These are phyloP conservation scores for Mionectes olivaceus DNA, from an alignment of 2,797 vertebrate species.

Conservation along the genomic window DNA sequence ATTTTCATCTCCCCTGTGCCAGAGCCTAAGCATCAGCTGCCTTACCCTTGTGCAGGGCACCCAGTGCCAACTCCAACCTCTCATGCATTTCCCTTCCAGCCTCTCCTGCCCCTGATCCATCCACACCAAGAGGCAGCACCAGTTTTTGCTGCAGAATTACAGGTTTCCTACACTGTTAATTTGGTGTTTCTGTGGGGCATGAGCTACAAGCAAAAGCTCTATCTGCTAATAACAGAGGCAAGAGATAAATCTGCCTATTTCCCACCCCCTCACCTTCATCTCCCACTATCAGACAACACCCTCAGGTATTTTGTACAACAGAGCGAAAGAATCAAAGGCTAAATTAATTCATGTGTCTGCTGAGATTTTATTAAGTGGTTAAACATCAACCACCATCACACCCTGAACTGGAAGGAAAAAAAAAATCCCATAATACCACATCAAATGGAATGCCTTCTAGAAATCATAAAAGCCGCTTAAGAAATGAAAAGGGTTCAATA, in stretches of 20 bases:
- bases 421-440: slow-evolving; percentile 33
- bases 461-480: slow-evolving; percentile 19
- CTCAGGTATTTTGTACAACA: neutral
- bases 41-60: neutral
- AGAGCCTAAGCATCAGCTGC: neutral
- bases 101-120: neutral
- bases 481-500: neutral
- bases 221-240: neutral
- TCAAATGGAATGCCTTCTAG: slow-evolving; percentile 42
- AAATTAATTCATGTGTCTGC: slow-evolving; percentile 40
- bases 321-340: slow-evolving; percentile 18
- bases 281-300: neutral
- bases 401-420: neutral
- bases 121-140: neutral
- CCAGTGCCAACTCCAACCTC: neutral
- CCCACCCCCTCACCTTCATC: neutral
- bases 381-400: slow-evolving; percentile 34
- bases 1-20: neutral
- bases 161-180: neutral
- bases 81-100: neutral
- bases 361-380: slow-evolving; percentile 47
- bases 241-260: neutral
- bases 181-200: neutral
- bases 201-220: neutral
- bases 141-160: neutral